Percentiles rank a stretch among this genome's conserved stretches.
phyloP scores from a whole-genome alignment of 2,888 invertebrate genomes.

The Drosophila anomalata region DNA sequence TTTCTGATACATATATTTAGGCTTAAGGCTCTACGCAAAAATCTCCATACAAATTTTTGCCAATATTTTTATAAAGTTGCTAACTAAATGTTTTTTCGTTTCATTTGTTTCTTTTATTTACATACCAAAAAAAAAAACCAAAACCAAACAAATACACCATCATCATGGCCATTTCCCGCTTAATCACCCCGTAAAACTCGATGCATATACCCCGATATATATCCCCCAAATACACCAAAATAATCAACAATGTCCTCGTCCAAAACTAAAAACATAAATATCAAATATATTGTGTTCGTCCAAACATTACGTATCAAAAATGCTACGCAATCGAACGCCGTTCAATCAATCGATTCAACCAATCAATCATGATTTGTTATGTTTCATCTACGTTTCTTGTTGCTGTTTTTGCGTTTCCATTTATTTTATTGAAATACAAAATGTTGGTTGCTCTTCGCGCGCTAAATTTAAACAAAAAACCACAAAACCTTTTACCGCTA shows the following conservation, averaged over 20 bases:
- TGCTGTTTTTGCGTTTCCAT: conserved; percentile 66
- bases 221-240: conserved; percentile 36
- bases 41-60: conserved; percentile 39
- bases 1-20: conserved; percentile 44
- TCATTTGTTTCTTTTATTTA: conserved; percentile 82
- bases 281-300: conserved; percentile 73
- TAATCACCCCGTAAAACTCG: conserved; percentile 76
- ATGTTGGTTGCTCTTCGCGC: conserved; percentile 70
- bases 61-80: conserved; percentile 77
- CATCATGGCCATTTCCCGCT: conserved; percentile 84
- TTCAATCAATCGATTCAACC: conserved; percentile 40
- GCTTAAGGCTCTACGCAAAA: conserved; percentile 54
- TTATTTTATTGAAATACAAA: conserved; percentile 20
- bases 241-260: conserved; percentile 68
- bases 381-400: conserved; percentile 68
- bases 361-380: conserved; percentile 55
- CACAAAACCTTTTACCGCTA: conserved; percentile 63
- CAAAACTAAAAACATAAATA: conserved; percentile 53
- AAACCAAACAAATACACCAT: conserved; percentile 67
- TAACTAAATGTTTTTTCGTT: conserved; percentile 83
- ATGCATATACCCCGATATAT: conserved; percentile 46
- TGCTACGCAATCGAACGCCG: conserved; percentile 76
- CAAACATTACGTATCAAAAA: conserved; percentile 54
- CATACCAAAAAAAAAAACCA: conserved; percentile 67
- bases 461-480: conserved; percentile 38